Evolutionary conservation across 2,797 vertebrate species (phyloP).

Genomic region (Coccyzus lansbergi): DNA sequence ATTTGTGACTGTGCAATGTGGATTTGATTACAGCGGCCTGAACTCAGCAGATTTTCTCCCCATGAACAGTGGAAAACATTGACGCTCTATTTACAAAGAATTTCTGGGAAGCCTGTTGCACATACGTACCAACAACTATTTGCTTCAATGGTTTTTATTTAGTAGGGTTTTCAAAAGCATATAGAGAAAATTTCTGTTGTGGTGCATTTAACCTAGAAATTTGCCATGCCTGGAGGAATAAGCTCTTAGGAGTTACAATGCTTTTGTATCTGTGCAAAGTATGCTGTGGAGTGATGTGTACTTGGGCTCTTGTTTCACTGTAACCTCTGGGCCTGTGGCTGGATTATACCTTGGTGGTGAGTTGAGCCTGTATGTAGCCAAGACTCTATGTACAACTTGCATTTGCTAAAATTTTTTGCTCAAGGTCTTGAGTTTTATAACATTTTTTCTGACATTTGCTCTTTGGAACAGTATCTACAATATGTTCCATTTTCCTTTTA

Average conservation of each 20-base stretch:
- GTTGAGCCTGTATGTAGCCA: background rate
- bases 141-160: slow-evolving; percentile 50
- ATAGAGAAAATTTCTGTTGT: slow-evolving; percentile 17
- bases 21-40: slow-evolving; percentile 9
- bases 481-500: slow-evolving; percentile 19
- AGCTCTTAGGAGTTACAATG: background rate
- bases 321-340: background rate
- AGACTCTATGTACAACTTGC: background rate
- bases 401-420: slow-evolving; percentile 39
- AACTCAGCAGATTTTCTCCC: slow-evolving; percentile 55
- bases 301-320: background rate
- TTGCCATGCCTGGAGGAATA: slow-evolving; percentile 28
- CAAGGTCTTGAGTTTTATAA: slow-evolving; percentile 49
- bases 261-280: background rate
- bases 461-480: slow-evolving; percentile 38
- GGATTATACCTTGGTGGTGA: background rate
- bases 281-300: background rate
- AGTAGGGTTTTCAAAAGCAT: slow-evolving; percentile 30
- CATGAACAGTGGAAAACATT: slow-evolving; percentile 4
- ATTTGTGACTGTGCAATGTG: slow-evolving; percentile 21
- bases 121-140: background rate
- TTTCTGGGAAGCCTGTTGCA: slow-evolving; percentile 57
- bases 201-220: background rate
- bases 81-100: slow-evolving; percentile 29
- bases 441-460: background rate